Evolutionary conservation across 2,797 vertebrate species (phyloP), one percentile per base, ranked within the genome.

Genomic region (Cynopterus sphinx): DNA sequence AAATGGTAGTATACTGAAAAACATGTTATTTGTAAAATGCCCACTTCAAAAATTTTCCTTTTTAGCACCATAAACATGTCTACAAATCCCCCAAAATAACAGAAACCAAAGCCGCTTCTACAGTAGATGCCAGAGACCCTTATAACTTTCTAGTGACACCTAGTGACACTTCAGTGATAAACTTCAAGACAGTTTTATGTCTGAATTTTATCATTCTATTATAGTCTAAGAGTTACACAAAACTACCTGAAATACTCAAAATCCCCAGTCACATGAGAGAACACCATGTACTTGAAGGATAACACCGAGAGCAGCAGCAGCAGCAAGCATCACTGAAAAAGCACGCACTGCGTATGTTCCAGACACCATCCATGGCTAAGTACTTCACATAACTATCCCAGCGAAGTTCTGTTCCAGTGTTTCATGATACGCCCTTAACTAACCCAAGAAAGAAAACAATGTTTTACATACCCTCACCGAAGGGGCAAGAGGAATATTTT

Each of bases 1-100:
- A 77, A 85, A 87, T 10, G 77, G 36, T 11, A 61, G 46, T 8
- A 39, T n/a, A 63, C 41, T 53, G 9, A 65, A 85, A 93, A 93
- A 79, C 65, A 61, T 15, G 43, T 4, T 87, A 28, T 83, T 61
- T 91, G 31, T 77, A 39, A 81, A 88, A 94, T 49, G 46, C 12
- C 21, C 3, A 51, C 90, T 65, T 82, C 12, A 68, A 74, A 84
- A 46, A 4, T 41, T 90, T 63, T 86, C 75, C 61, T 59, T 61
- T 83, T 88, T n/a, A 96, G 55, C 78, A 88, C 93, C 87, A 65
- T 11, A 96, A 92, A 97, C 33, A 36, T 10, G 15, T 83, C 81
- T 8, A 87, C 1, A 13, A 49, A 95, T 5, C 94, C 67, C 90
- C 59, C 91, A 24, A 78, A 87, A 82, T n/a, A 75, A 92, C 0